Evolutionary conservation across 1,140 invertebrate species (phyloP), one percentile per base, ranked within the genome.

Genomic region (Leucophenga varia): DNA sequence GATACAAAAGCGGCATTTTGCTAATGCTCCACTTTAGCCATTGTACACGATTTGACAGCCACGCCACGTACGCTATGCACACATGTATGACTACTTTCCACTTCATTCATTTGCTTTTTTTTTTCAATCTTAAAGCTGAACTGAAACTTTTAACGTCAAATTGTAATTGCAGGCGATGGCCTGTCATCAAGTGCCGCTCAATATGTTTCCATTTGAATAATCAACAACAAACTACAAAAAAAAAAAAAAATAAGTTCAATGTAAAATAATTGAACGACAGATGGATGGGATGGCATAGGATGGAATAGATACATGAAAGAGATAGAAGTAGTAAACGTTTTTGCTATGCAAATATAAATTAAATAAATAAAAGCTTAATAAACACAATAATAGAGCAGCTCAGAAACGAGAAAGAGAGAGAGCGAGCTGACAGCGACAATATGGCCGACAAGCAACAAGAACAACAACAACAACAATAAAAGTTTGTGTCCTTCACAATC

Each of bases 291-390:
- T n/a, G n/a, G n/a, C n/a, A n/a, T n/a, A n/a, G n/a, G n/a, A n/a
- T n/a, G n/a, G n/a, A n/a, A n/a, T n/a, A n/a, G n/a, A n/a, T n/a
- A n/a, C n/a, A n/a, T n/a, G n/a, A n/a, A n/a, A n/a, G n/a, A n/a
- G n/a, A n/a, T n/a, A n/a, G n/a, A n/a, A n/a, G n/a, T n/a, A n/a
- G n/a, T n/a, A n/a, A n/a, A n/a, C n/a, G n/a, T n/a, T n/a, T n/a
- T n/a, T n/a, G n/a, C 57, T 65, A 63, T 67, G 53, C 64, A 65
- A 65, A 65, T 67, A 63, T 49, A 52, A 63, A 59, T 67, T 49
- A 52, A 63, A 59, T 67, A 53, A 67, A 67, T 67, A 67, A 67
- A 65, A 65, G 61, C 63, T 65, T 65, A 65, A 67, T 65, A 65
- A 65, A 65, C 61, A 63, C 63, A 52, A 67, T 55, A 61, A 47